These are phyloP conservation scores for Clavelina lepadiformis DNA, from an alignment of 23 tunicate species.

Conservation along the genomic window DNA sequence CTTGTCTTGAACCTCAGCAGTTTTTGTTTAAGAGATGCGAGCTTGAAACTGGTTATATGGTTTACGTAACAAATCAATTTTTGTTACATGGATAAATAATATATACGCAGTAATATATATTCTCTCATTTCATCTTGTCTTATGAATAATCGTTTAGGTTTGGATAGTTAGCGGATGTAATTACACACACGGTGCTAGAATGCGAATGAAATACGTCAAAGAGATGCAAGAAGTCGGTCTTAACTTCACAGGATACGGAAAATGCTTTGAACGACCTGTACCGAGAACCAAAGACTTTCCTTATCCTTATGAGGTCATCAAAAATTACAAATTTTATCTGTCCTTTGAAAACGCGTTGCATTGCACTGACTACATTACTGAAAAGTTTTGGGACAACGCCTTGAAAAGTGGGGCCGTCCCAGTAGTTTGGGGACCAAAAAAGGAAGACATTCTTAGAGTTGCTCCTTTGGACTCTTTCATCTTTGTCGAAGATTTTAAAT, in stretches of 20 bases:
- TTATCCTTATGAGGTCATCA: background rate
- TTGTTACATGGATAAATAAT: too few species aligned
- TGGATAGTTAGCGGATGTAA: conserved; percentile 6
- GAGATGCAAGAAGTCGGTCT: background rate
- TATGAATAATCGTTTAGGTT: conserved; percentile 7
- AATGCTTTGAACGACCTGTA: background rate
- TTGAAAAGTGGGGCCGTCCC: conserved; percentile 6
- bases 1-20: too few species aligned
- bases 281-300: background rate
- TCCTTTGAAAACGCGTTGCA: conserved; percentile 14
- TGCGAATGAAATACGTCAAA: conserved; percentile 11
- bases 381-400: conserved; percentile 30
- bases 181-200: conserved; percentile 6
- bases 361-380: conserved; percentile 23
- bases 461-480: conserved; percentile 25
- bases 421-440: conserved; percentile 11
- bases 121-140: too few species aligned
- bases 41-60: too few species aligned
- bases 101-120: too few species aligned
- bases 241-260: conserved; percentile 1
- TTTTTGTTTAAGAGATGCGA: too few species aligned
- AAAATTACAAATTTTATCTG: conserved; percentile 12
- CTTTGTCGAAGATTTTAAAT: conserved; percentile 22
- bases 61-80: too few species aligned
- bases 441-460: conserved; percentile 7